Evolutionary conservation across 2,888 invertebrate species (phyloP), one percentile per base, ranked within the genome.

Genomic region (Nebria salina): DNA sequence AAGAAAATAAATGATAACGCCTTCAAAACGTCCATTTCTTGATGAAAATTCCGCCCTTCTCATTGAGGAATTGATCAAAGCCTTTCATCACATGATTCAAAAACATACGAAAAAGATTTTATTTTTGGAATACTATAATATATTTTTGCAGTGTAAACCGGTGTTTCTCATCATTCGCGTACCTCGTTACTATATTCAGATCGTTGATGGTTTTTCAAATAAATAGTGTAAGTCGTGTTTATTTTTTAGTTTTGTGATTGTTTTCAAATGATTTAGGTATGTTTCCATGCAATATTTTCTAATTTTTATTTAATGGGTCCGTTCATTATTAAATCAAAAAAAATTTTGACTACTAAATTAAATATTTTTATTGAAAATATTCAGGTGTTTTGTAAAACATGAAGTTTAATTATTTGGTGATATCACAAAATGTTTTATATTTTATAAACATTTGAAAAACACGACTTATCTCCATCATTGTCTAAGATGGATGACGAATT

Each of bases 1-100:
- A 54, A 8, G 26, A 25, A 68, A 68, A n/a, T 25, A n/a, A 41
- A 73, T 34, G 20, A 72, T 42, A 54, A 75, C 15, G 78, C 78
- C 78, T 78, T 78, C 65, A 73, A 78, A 65, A 78, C 78, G 78
- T 78, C 78, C 73, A 78, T 78, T 78, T 73, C 78, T 78, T 73
- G 78, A 70, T 78, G 78, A 78, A 26, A 72, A 78, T 73, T 80
- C 80, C 80, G 80, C 80, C 80, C 80, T 75, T 68, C 20, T 75
- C 64, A 73, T 70, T 41, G 43, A 65, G 80, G 80, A 80, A 80
- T 80, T 80, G 80, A 80, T 68, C 80, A 75, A 70, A 75, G 80
- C 80, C 80, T 80, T 74, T 43, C 41, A 70, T 26, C 70, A 70
- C 70, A 34, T 70, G 34, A 70, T 34, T 26, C 34, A 73, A 26